Percentiles rank a stretch among this genome's conserved stretches.
These are phyloP conservation scores for Percina caprodes DNA, from an alignment of 2,113 vertebrate species.

Conservation along the genomic window DNA sequence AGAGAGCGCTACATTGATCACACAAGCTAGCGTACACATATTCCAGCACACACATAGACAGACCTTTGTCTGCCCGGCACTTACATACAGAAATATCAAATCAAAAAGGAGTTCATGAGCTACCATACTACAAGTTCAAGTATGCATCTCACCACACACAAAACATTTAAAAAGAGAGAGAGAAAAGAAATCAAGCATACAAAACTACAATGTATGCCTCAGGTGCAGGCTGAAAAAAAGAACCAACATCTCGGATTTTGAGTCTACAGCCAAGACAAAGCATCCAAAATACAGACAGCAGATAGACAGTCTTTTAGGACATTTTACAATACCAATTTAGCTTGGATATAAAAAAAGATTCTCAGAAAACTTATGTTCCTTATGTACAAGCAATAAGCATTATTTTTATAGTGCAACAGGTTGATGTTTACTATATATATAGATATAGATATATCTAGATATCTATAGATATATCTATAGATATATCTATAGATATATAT, in stretches of 20 bases:
- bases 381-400: too few species aligned
- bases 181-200: background rate
- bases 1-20: constrained; percentile 23
- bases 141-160: background rate
- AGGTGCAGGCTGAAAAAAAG: background rate
- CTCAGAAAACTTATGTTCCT: too few species aligned
- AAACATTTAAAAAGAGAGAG: background rate
- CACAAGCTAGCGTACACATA: constrained; percentile 7
- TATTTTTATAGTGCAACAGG: too few species aligned
- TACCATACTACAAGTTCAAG: background rate
- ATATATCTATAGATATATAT: too few species aligned
- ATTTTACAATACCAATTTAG: too few species aligned
- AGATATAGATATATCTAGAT: too few species aligned
- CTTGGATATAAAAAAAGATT: too few species aligned
- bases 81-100: background rate
- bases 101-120: background rate
- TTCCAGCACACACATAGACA: constrained; percentile 5
- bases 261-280: background rate
- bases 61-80: background rate
- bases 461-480: too few species aligned
- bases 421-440: too few species aligned
- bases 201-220: background rate
- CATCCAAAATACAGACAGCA: background rate
- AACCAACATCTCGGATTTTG: background rate
- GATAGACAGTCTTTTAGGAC: background rate